Evolutionary conservation across 2,888 invertebrate species (phyloP).

Genomic region (Aromia moschata): DNA sequence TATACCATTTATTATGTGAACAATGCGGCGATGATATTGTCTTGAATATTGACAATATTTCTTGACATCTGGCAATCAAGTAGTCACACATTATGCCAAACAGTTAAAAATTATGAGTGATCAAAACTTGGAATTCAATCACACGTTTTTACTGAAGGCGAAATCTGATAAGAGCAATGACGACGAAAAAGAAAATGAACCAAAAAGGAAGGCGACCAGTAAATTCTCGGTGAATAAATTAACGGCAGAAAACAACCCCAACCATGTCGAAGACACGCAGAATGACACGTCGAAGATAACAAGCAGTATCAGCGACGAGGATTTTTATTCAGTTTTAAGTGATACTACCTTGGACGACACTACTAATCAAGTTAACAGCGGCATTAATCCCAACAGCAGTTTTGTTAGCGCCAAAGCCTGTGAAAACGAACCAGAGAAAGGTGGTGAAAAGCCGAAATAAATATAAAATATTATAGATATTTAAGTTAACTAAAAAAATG

Average conservation of each 20-base stretch:
- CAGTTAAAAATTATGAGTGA: constrained; percentile 15
- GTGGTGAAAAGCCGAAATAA: neutral
- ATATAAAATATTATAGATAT: too few species aligned
- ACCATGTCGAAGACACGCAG: constrained; percentile 10
- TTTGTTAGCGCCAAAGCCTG: constrained; percentile 27
- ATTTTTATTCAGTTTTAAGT: constrained; percentile 31
- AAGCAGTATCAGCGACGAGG: constrained; percentile 20
- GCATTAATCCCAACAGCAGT: constrained; percentile 18
- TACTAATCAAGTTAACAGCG: neutral
- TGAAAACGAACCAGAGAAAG: neutral
- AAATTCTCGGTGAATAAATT: constrained; percentile 24
- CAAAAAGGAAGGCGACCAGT: constrained; percentile 19
- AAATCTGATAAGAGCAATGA: neutral
- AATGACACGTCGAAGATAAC: constrained; percentile 19
- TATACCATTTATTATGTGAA: too few species aligned
- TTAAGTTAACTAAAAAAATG: too few species aligned
- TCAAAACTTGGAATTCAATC: constrained; percentile 1
- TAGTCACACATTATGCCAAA: neutral
- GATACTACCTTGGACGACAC: neutral
- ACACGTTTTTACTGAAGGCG: neutral
- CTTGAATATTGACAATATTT: too few species aligned
- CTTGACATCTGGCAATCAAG: too few species aligned
- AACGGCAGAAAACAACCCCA: constrained; percentile 8
- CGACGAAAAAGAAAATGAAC: constrained; percentile 5
- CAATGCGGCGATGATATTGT: too few species aligned